Evolutionary conservation across 1,140 invertebrate species (phyloP), one percentile per base, ranked within the genome.

Genomic region (Nephotettix cincticeps): DNA sequence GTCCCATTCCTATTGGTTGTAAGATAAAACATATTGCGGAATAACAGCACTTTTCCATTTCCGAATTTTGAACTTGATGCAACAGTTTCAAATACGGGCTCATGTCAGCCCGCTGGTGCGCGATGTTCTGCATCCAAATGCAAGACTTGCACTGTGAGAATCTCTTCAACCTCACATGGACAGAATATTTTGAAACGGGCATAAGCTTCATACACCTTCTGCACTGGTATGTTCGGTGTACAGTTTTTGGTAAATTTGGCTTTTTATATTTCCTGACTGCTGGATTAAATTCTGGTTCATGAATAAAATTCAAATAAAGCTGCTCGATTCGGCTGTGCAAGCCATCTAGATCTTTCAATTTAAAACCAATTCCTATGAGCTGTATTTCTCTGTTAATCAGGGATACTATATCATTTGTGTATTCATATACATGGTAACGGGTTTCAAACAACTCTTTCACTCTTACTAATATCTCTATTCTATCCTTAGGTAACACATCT

Each of bases 361-460:
- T 78, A n/a, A 86, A 82, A 47, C 83, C 83, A 65, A 84, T 79
- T 0, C 82, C 79, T 11, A 87, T 76, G 13, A 90, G 80, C 67
- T 84, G 80, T 64, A 86, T 84, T 76, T 89, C 88, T 76, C 88
- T 83, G 65, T 90, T 85, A n/a, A 91, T 77, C 1, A 90, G 79
- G 23, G 77, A 76, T 21, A 84, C 80, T 29, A 90, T 80, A 72
- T 88, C 81, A 45, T 86, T 80, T 1, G 84, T 82, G 9, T 70
- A 73, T 14, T 73, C 65, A 45, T 28, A 86, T 75, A 19, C 79
- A 75, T 75, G 86, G 87, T 36, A 82, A 77, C 69, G 87, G 86
- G 61, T 78, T 23, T 19, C 21, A 51, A 90, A 72, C 0, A 82
- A 80, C 66, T 83, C 81, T 75, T 86, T 85, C 74, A 89, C 79